Conservation (phyloP, 2,113 vertebrate genomes). For the Peromyscus californicus region DNA sequence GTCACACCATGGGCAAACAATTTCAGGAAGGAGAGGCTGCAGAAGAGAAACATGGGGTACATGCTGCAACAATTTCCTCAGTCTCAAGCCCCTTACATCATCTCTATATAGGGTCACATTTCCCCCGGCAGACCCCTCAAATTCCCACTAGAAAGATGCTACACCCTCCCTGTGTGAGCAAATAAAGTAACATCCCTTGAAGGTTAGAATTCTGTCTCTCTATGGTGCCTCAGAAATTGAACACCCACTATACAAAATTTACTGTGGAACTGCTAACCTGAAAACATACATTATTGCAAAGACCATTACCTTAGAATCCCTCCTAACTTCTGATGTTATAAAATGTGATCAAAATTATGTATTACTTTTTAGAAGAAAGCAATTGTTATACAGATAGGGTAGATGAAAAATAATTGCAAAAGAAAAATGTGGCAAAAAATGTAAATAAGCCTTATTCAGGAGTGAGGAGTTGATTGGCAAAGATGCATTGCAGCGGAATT, state of each 20-base stretch:
- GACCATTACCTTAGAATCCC: neutral
- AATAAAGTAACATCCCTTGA: neutral
- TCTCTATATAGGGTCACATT: neutral
- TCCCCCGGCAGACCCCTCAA: neutral
- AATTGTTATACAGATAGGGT: accelerated
- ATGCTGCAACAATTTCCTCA: neutral
- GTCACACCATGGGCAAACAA: neutral
- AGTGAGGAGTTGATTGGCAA: conserved; percentile 80
- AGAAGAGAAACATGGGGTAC: neutral
- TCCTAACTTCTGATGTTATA: neutral
- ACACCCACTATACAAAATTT: neutral
- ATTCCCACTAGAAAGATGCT: neutral
- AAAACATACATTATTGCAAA: neutral
- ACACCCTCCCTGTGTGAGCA: neutral
- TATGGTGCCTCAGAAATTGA: neutral
- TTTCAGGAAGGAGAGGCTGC: neutral
- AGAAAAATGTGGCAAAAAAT: conserved; percentile 3
- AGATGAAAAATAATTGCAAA: neutral
- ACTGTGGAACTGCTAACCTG: neutral
- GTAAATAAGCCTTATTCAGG: conserved; percentile 68
- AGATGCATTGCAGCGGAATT: conserved; percentile 82
- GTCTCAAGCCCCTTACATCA: neutral
- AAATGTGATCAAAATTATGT: neutral
- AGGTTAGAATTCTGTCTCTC: neutral
- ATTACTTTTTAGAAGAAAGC: neutral